phyloP scores from a whole-genome alignment of 2,797 vertebrate species.

The Coilia nasus region DNA sequence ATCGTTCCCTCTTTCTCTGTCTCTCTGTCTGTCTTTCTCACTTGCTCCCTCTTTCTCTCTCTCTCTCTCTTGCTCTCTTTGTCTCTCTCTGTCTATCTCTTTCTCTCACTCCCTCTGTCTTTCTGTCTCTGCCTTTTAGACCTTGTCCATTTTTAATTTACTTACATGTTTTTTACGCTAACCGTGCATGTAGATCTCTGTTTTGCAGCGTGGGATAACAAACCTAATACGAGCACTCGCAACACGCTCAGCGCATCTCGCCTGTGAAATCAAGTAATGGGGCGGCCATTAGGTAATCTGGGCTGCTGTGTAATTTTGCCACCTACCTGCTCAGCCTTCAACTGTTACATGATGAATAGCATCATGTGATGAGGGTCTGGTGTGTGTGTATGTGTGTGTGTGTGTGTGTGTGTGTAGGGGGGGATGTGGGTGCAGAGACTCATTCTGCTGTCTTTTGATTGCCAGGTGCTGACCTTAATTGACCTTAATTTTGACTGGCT shows the following conservation, averaged over 20 bases:
- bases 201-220: not conserved
- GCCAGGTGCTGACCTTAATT: conserved; percentile 24
- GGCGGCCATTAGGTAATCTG: not conserved
- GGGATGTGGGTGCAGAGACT: no score
- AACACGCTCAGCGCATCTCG: not conserved
- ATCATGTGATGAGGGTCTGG: not conserved
- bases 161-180: not conserved
- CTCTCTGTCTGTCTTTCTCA: not conserved
- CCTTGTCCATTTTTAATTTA: not conserved
- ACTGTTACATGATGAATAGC: not conserved
- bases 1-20: no score
- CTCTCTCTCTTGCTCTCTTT: not conserved
- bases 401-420: no score
- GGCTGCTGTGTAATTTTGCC: not conserved
- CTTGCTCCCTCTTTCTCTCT: not conserved
- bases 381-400: no score
- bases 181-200: not conserved
- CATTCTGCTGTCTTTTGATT: conserved; percentile 26
- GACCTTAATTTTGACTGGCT: conserved; percentile 2
- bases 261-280: not conserved
- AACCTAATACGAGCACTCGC: not conserved
- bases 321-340: not conserved
- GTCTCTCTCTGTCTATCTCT: not conserved
- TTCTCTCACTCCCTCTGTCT: not conserved
- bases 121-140: not conserved